Base-by-base conservation (phyloP, 1,140 invertebrate species). In the Antheraea mylitta region DNA sequence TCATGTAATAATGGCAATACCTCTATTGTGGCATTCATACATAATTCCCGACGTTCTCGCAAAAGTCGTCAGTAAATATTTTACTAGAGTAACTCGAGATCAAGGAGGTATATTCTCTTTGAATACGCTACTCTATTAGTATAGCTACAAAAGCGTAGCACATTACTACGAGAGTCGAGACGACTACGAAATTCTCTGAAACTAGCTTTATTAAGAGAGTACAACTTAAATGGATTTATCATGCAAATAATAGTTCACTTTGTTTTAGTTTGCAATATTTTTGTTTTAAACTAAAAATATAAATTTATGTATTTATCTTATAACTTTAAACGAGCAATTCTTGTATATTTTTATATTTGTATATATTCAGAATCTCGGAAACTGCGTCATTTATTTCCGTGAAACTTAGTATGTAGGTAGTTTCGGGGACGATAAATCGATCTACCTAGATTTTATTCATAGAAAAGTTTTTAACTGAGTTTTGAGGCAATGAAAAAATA, bases 81-180 rank as follows among this genome's bases (percentile, higher is more conserved):
- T 53, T 53, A 53, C 16, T 16, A 53, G 45, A 53, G 16, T 53
- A 53, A 53, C 45, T n/a, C 16, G 45, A 53, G 45, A 53, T 6
- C 45, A 53, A 53, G 11, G 45, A 53, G 45, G 11, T 53, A 6
- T 42, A 42, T 53, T 16, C 11, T 16, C 59, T 68, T 61, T 48
- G 58, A 10, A n/a, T 59, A 58, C 38, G 45, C 64, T 4, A 19
- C 5, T 22, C 59, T 18, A 36, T 13, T 53, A 7, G 38, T 42
- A 42, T 42, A 2, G 59, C 67, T 62, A 68, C 67, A 30, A 62
- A 30, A 42, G 38, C 67, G 67, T 68, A 68, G 67, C 38, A 62
- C 58, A 38, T 37, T 36, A 45, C 59, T 48, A 62, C 38, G 67
- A 68, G 22, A 22, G n/a, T 62, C 59, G 38, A 68, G 11, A 45